A percentile compares a stretch with the other conserved stretches of the same genome.
These are phyloP conservation scores for Polylopha cassiicola DNA, from an alignment of 2,888 invertebrate species.

Conservation along the genomic window DNA sequence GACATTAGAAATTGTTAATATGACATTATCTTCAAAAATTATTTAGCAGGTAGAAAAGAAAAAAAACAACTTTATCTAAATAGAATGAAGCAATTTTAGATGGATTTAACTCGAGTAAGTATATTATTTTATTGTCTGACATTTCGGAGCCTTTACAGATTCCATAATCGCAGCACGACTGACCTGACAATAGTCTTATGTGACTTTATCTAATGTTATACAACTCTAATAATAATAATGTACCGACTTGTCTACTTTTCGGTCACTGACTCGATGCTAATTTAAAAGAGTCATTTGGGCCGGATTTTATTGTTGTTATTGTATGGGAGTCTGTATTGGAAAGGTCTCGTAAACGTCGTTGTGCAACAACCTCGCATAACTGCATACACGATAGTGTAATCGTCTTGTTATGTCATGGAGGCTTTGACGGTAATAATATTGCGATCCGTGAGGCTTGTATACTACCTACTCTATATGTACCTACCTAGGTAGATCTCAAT, in stretches of 20 bases:
- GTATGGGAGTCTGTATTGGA: slow-evolving; percentile 22
- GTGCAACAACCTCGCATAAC: slow-evolving; percentile 33
- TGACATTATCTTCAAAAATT: background rate
- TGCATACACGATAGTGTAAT: slow-evolving; percentile 25
- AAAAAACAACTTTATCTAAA: too few species aligned
- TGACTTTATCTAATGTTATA: too few species aligned
- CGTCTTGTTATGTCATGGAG: slow-evolving; percentile 28
- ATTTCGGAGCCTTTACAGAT: too few species aligned
- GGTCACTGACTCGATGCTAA: slow-evolving; percentile 7
- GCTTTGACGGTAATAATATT: slow-evolving; percentile 13
- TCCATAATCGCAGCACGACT: too few species aligned
- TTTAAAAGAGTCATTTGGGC: slow-evolving; percentile 12
- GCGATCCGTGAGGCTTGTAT: too few species aligned
- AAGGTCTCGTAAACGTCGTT: slow-evolving; percentile 25
- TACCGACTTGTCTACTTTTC: slow-evolving; percentile 6
- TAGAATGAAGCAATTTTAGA: too few species aligned
- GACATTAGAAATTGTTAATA: background rate
- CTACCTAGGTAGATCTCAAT: too few species aligned
- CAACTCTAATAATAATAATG: slow-evolving; percentile 1
- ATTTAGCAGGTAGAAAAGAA: too few species aligned
- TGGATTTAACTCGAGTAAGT: too few species aligned
- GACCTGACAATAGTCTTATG: too few species aligned
- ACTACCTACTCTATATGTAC: too few species aligned
- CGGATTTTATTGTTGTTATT: slow-evolving; percentile 20
- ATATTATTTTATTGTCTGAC: too few species aligned